These are phyloP conservation scores for Ctenopoma multispine DNA, from an alignment of 2,797 vertebrate species.

Conservation along the genomic window DNA sequence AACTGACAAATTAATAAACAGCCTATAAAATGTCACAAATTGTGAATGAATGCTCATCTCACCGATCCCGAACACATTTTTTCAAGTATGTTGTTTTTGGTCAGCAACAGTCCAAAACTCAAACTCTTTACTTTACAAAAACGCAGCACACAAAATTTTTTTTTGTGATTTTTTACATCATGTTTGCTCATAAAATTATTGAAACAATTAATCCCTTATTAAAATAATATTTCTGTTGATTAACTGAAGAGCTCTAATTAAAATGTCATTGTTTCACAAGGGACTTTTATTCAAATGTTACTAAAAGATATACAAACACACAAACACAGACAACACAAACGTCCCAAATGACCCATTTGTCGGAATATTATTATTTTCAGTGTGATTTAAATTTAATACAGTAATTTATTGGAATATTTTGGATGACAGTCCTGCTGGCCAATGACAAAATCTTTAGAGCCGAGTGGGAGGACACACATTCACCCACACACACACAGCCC, in stretches of 20 bases:
- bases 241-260: neutral
- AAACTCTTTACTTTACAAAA: no score
- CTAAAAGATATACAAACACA: neutral
- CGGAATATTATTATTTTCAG: neutral
- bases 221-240: neutral
- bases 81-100: no score
- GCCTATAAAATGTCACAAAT: neutral
- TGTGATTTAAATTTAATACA: slow-evolving; percentile 2
- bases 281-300: neutral
- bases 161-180: neutral
- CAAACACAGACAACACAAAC: neutral
- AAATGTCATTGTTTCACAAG: neutral
- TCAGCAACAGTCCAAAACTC: no score
- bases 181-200: neutral
- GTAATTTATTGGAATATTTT: slow-evolving; percentile 12
- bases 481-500: slow-evolving; percentile 35
- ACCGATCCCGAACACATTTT: no score
- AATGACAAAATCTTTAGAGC: slow-evolving; percentile 33
- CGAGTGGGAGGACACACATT: slow-evolving; percentile 34
- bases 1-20: neutral
- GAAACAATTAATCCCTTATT: neutral
- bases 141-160: no score
- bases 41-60: neutral
- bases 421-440: neutral
- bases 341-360: neutral